phyloP scores from a whole-genome alignment of 2,113 vertebrate species.

The Vulpes lagopus region DNA sequence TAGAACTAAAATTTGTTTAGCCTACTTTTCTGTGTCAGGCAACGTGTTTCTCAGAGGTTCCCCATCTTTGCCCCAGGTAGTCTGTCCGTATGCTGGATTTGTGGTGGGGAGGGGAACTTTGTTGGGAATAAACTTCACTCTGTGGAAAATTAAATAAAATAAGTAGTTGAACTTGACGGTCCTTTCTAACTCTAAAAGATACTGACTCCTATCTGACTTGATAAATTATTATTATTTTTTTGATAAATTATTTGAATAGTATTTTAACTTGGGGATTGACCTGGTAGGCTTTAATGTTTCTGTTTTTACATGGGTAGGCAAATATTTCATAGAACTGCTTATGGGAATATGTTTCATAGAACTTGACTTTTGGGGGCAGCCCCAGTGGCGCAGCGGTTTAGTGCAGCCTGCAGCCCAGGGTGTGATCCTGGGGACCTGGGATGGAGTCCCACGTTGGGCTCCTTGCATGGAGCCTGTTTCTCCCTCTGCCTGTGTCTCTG shows the following conservation, averaged over 20 bases:
- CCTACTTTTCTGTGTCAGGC: not conserved
- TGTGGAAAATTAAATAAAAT: conserved; percentile 51
- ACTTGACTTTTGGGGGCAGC: not conserved
- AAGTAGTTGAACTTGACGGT: not conserved
- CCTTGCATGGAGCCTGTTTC: no score
- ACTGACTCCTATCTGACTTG: not conserved
- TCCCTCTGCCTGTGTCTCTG: no score
- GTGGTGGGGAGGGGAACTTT: conserved; percentile 74
- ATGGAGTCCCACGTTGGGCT: no score
- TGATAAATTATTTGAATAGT: conserved; percentile 22
- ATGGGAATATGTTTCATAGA: not conserved
- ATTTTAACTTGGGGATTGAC: conserved; percentile 6
- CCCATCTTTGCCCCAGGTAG: conserved; percentile 65
- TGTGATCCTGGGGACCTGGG: no score
- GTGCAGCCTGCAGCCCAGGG: no score
- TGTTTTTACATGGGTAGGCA: not conserved
- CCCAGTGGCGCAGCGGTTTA: no score
- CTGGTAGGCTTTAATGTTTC: not conserved
- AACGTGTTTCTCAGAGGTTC: conserved; percentile 40
- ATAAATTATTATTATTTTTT: not conserved
- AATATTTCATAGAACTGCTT: conserved; percentile 21
- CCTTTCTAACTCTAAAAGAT: not conserved
- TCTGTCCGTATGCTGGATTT: conserved; percentile 72
- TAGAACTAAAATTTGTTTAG: not conserved
- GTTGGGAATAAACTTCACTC: conserved; percentile 81